Conservation (phyloP, 2,797 vertebrate genomes). For the Platalea minor region DNA sequence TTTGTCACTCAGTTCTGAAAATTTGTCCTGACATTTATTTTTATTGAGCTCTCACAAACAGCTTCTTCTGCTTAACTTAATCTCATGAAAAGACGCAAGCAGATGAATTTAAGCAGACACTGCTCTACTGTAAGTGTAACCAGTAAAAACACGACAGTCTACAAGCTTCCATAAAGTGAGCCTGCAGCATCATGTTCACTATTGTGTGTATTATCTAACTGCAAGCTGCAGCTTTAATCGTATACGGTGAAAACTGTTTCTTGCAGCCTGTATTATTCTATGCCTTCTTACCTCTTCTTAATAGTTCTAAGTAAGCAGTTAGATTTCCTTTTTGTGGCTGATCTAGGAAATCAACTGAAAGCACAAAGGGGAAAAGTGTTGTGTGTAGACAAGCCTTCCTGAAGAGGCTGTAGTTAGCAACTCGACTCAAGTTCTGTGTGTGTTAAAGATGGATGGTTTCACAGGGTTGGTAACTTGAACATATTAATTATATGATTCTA, state of each 20-base stretch:
- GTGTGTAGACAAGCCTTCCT: background rate
- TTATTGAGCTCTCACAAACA: conserved; percentile 8
- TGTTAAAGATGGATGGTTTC: background rate
- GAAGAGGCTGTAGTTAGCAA: background rate
- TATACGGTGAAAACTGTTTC: background rate
- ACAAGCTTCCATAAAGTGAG: background rate
- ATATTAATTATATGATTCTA: background rate
- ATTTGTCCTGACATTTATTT: background rate
- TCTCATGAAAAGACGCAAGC: background rate
- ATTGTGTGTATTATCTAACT: background rate
- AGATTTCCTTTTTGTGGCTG: background rate
- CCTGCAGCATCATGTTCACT: background rate
- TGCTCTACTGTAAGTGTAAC: background rate
- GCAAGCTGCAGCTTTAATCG: background rate
- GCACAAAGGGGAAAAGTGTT: background rate
- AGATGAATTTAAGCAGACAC: background rate
- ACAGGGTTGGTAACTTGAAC: background rate
- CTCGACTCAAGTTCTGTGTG: background rate
- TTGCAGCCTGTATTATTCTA: background rate
- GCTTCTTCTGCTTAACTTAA: background rate
- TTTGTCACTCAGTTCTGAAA: background rate
- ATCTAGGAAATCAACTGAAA: background rate
- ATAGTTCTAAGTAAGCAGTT: background rate
- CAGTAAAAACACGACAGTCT: background rate
- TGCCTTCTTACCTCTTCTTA: background rate